Percentiles rank a stretch among this genome's conserved stretches.
Evolutionary conservation across 2,113 vertebrate genomes (phyloP).

Genomic region (Leptobrachium ailaonicum): DNA sequence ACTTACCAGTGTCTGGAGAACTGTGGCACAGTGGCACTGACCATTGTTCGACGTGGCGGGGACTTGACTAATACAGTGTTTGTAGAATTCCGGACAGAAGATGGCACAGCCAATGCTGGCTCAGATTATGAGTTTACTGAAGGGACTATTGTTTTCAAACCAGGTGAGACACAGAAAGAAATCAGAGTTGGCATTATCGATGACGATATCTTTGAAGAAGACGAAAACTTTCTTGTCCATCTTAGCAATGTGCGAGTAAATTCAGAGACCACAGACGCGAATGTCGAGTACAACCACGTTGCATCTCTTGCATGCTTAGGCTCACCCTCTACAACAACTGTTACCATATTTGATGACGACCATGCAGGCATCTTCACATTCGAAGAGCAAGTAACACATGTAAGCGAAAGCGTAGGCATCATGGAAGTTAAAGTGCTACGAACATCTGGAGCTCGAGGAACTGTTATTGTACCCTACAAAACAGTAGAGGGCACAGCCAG

Average conservation of each 20-base stretch:
- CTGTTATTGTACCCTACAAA: slow-evolving; percentile 89
- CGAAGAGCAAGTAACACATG: slow-evolving; percentile 77
- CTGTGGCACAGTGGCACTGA: slow-evolving; percentile 85
- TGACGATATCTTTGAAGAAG: slow-evolving; percentile 95
- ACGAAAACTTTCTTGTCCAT: slow-evolving; percentile 92
- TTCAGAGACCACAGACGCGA: slow-evolving; percentile 69
- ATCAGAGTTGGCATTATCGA: slow-evolving; percentile 89
- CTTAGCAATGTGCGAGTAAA: slow-evolving; percentile 81
- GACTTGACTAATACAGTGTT: slow-evolving; percentile 78
- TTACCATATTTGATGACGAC: slow-evolving; percentile 94
- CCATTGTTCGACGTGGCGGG: slow-evolving; percentile 81
- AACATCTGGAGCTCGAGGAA: slow-evolving; percentile 86
- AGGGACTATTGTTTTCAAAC: slow-evolving; percentile 84
- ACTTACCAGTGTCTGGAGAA: slow-evolving; percentile 94
- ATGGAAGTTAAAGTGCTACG: slow-evolving; percentile 94
- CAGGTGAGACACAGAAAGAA: slow-evolving; percentile 89
- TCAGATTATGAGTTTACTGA: slow-evolving; percentile 88
- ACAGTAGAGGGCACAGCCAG: slow-evolving; percentile 87
- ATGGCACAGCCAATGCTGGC: slow-evolving; percentile 89
- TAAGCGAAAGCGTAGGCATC: slow-evolving; percentile 89
- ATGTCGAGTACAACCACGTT: slow-evolving; percentile 63
- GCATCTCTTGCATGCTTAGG: slow-evolving; percentile 74
- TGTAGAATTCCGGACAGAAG: slow-evolving; percentile 88
- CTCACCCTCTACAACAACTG: slow-evolving; percentile 78
- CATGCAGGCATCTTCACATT: slow-evolving; percentile 94